Conservation (phyloP, 2,113 vertebrate genomes). For the Carassius carassius region DNA sequence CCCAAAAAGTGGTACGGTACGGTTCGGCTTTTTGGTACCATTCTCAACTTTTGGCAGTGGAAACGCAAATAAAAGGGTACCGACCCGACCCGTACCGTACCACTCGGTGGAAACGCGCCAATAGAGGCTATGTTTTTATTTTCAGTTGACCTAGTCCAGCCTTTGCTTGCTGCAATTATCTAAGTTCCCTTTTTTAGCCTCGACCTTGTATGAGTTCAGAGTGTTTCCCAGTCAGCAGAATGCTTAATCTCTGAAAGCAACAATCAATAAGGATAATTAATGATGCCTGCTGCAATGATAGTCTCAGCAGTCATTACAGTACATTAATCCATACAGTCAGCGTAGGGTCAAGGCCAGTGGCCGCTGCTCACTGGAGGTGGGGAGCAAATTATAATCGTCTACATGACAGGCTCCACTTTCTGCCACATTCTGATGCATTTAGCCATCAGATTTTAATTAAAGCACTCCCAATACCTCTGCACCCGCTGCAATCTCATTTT, state of each 20-base stretch:
- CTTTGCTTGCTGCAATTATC: slow-evolving; percentile 82
- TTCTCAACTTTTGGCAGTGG: no score
- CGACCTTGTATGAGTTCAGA: slow-evolving; percentile 94
- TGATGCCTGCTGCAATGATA: slow-evolving; percentile 99
- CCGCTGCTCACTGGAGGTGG: slow-evolving; percentile 90
- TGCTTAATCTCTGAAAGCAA: slow-evolving; percentile 99
- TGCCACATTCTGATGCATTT: slow-evolving; percentile 74
- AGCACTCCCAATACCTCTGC: slow-evolving; percentile 65
- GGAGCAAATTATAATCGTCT: slow-evolving; percentile 99
- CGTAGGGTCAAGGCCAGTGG: slow-evolving; percentile 96
- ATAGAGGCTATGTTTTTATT: slow-evolving; percentile 49
- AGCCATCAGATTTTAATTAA: slow-evolving; percentile 71
- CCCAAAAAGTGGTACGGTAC: no score
- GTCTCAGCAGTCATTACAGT: slow-evolving; percentile 98
- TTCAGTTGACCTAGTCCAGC: slow-evolving; percentile 35
- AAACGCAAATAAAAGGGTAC: no score
- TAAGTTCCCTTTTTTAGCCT: slow-evolving; percentile 87
- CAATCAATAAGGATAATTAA: slow-evolving; percentile 99
- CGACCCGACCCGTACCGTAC: no score
- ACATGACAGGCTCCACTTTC: slow-evolving; percentile 83
- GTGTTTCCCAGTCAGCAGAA: slow-evolving; percentile 99
- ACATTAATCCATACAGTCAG: slow-evolving; percentile 99
- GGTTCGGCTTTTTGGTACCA: no score
- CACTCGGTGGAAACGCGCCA: no score
- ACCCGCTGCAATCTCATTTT: slow-evolving; percentile 61